Evolutionary conservation across 2,797 vertebrate species (phyloP).

Genomic region (Loris lydekkerianus): DNA sequence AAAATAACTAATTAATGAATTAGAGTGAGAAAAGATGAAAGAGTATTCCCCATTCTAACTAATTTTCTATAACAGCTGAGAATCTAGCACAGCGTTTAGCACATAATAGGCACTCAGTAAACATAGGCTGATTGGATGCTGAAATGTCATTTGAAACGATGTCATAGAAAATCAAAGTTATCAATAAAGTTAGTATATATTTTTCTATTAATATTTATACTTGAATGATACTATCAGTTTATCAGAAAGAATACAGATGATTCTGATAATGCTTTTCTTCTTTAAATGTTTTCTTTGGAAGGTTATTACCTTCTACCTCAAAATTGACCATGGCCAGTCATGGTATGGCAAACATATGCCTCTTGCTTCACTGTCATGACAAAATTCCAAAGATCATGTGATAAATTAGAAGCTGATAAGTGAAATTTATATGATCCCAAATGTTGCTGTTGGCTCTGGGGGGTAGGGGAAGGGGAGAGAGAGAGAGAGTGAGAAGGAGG

Average conservation of each 20-base stretch:
- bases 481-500: too few species aligned
- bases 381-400: not conserved
- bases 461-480: too few species aligned
- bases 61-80: constrained; percentile 11
- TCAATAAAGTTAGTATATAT: not conserved
- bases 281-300: constrained; percentile 2
- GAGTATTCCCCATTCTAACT: constrained; percentile 30
- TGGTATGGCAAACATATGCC: not conserved
- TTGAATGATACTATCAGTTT: not conserved
- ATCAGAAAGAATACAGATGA: not conserved
- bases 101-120: not conserved
- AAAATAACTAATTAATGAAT: constrained; percentile 74
- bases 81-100: not conserved
- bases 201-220: not conserved
- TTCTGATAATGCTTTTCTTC: constrained; percentile 22
- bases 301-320: not conserved
- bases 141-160: not conserved
- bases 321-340: not conserved
- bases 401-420: not conserved
- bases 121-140: not conserved
- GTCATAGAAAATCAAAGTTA: not conserved
- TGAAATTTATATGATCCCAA: not conserved
- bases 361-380: not conserved
- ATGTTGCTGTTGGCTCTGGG: not conserved
- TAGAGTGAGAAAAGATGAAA: constrained; percentile 51